Base-by-base conservation (phyloP, 2,888 invertebrate genomes). In the Leucoptera coffeella region DNA sequence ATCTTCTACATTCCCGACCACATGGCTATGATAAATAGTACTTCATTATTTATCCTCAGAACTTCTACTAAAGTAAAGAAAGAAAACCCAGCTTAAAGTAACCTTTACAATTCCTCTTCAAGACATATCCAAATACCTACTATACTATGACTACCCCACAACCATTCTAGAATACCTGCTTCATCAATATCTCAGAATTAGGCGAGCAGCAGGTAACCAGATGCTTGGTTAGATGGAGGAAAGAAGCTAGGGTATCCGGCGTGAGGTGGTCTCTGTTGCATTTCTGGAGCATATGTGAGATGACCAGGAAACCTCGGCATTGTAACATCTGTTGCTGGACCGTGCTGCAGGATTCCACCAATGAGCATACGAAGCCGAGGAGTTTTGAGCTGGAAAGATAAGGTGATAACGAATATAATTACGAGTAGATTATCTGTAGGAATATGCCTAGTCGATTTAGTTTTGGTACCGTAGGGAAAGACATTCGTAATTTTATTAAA, bases 311-410 rank as follows among this genome's bases (percentile, higher is more conserved):
- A 32, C 97, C 99, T 42, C 95, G 85, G 58, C 94, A 95, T 61
- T 97, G 97, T 56, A 96, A 89, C 88, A 99, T 93, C 60, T 99
- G 99, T 54, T 99, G 97, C 54, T 99, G 99, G 31, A 97, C 95
- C 20, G 94, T 94, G 50, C 90, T 86, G 40, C 96, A 97, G 22
- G 91, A 91, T 59, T 95, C 94, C 39, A 99, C 89, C 50, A 99
- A 75, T 49, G 96, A 95, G 59, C 95, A 95, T 44, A 99, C 90
- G 73, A 99, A 92, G 34, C 93, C 91, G 56, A 99, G 78, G 35
- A 99, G 77, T 55, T 94, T 95, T 27, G 93, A 92, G 76, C 95
- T 89, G 72, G 34, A 67, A 61, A 33, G 14, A 14, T 14, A 13
- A 6, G 14, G 8, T 23, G 6, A 17, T 9, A 17, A 17, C 17